Conservation (phyloP, 1,140 invertebrate genomes). For the Calliopsis andreniformis region DNA sequence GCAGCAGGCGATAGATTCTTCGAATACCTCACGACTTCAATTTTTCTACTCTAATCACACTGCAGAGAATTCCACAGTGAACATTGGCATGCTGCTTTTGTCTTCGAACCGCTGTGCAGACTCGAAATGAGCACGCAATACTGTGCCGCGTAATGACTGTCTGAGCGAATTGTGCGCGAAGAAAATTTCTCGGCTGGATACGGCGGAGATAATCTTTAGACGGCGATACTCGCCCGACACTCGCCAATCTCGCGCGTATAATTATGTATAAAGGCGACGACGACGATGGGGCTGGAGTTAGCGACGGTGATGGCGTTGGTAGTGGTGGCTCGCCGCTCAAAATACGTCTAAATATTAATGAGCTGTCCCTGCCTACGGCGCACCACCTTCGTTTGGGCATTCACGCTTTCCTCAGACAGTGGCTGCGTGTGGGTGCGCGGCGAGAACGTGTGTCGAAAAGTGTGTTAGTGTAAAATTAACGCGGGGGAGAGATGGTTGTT, state of each 20-base stretch:
- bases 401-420: slow-evolving; percentile 55
- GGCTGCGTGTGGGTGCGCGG: slow-evolving; percentile 35
- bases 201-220: slow-evolving; percentile 49
- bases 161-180: not conserved
- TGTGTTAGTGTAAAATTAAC: slow-evolving; percentile 50
- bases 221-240: slow-evolving; percentile 50
- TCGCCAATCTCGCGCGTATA: slow-evolving; percentile 76
- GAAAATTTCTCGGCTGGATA: slow-evolving; percentile 50
- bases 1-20: too few species aligned
- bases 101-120: not conserved
- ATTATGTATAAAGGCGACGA: slow-evolving; percentile 79
- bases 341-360: slow-evolving; percentile 81
- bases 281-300: slow-evolving; percentile 52
- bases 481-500: slow-evolving; percentile 34
- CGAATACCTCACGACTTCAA: not conserved
- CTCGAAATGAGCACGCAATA: not conserved
- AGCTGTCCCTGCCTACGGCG: slow-evolving; percentile 79
- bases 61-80: too few species aligned
- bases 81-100: not conserved
- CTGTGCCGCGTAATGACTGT: not conserved
- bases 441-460: slow-evolving; percentile 50
- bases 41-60: too few species aligned
- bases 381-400: slow-evolving; percentile 64
- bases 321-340: slow-evolving; percentile 76
- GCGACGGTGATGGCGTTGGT: slow-evolving; percentile 58